A percentile compares a stretch with the other conserved stretches of the same genome.
phyloP scores from a whole-genome alignment of 2,113 vertebrate genomes.

The Cochlearius cochlearius region DNA sequence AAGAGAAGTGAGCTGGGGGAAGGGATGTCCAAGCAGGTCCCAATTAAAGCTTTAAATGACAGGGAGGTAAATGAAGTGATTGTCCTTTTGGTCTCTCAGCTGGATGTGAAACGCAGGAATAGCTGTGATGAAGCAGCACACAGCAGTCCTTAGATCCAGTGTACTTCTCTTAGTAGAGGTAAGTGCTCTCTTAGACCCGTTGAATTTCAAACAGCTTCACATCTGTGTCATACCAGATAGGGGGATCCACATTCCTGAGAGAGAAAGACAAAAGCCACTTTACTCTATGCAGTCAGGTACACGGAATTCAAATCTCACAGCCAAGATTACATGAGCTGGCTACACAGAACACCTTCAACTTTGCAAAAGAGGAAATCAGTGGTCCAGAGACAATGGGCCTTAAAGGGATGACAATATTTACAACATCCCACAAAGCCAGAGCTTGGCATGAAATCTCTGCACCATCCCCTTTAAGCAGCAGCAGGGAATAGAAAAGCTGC shows the following conservation, averaged over 20 bases:
- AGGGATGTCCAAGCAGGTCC: constrained; percentile 41
- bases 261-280: constrained; percentile 23
- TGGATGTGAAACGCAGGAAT: constrained; percentile 61
- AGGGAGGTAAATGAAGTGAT: constrained; percentile 64
- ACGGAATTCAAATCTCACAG: not conserved
- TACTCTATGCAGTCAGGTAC: not conserved
- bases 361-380: not conserved
- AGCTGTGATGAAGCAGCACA: constrained; percentile 62
- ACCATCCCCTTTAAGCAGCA: not conserved
- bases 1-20: not conserved
- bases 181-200: constrained; percentile 80
- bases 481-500: not conserved
- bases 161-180: constrained; percentile 37
- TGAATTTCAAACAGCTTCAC: constrained; percentile 99
- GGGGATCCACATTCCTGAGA: constrained; percentile 95
- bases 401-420: not conserved
- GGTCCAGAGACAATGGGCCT: not conserved
- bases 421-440: not conserved
- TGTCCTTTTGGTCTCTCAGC: constrained; percentile 70
- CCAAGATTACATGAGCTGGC: not conserved
- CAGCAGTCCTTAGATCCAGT: constrained; percentile 62
- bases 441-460: not conserved
- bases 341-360: not conserved
- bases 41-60: constrained; percentile 62
- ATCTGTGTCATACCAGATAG: constrained; percentile 97